These are phyloP conservation scores for Chelidonichthys spinosus DNA, from an alignment of 2,797 vertebrate species.

Conservation along the genomic window DNA sequence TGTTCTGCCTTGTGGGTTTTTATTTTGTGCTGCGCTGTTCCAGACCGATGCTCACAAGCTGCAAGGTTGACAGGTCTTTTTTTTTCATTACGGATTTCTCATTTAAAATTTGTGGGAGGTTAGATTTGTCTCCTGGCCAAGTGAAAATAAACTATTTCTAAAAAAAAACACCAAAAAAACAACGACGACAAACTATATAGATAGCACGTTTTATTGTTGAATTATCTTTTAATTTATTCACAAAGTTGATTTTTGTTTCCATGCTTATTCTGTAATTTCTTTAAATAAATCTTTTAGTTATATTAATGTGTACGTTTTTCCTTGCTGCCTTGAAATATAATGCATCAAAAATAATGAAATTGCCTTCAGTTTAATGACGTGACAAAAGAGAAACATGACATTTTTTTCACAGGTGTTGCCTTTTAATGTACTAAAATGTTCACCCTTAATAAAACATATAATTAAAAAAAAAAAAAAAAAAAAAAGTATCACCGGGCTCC, in stretches of 20 bases:
- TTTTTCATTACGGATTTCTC: neutral
- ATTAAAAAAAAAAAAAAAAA: neutral
- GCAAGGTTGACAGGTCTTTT: neutral
- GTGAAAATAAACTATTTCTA: neutral
- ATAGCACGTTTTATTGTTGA: neutral
- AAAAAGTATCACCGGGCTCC: neutral
- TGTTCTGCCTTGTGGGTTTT: constrained; percentile 43
- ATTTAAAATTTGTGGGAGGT: neutral
- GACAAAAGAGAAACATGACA: neutral
- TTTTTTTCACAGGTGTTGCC: neutral
- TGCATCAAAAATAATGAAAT: neutral
- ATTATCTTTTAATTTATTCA: neutral
- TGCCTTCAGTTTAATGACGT: neutral
- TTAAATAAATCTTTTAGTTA: neutral
- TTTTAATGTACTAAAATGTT: neutral
- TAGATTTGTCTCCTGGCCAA: neutral
- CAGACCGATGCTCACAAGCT: neutral
- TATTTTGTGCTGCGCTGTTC: neutral
- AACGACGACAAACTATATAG: neutral
- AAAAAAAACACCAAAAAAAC: neutral
- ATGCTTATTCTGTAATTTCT: neutral
- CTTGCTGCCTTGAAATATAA: neutral
- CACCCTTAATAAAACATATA: neutral
- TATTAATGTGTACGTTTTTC: neutral
- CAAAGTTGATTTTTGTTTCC: neutral